Base-by-base conservation (phyloP, 2,888 invertebrate species). In the Coronaproctus castanopsis region DNA sequence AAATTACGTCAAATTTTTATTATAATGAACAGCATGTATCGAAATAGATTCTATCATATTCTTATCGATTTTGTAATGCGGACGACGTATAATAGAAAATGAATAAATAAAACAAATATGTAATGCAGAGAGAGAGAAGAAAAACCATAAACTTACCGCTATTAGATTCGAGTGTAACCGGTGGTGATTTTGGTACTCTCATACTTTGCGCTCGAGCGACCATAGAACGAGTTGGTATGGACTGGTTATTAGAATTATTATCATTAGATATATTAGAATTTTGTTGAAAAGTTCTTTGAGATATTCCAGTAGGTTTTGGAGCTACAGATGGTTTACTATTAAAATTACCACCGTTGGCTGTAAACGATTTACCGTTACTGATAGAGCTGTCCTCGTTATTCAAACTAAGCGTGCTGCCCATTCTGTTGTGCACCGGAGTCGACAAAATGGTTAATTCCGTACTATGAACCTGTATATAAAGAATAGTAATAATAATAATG, bases 241-340 rank as follows among this genome's bases (percentile, higher is more conserved):
- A 8, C 8, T 14, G 36, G 14, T 36, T 14, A 36, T 8, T 5
- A 8, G 8, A 5, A 14, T 36, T 36, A 36, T 36, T 36, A 63
- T 79, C 59, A 48, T 52, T 60, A 57, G 52, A 50, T 49, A 22
- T 50, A 3, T 19, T 19, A 5, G 36, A 36, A 52, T 53, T 56
- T 36, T 49, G n/a, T 18, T 54, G 54, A 51, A 51, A 20, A 22
- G 57, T 52, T 48, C 36, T 57, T 22, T 57, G 36, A 53, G 19
- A 23, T 22, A 52, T 53, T 21, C 52, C 21, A 21, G 64, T 66
- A 20, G 89, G 89, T 71, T 87, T 87, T 1, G 89, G 89, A 23
- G 88, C 88, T 65, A 88, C 72, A 71, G 85, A 80, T 21, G 87
- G 88, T 72, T 89, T 90, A n/a, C n/a, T n/a, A n/a, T n/a, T n/a